Evolutionary conservation across 2,797 vertebrate species (phyloP), one percentile per base, ranked within the genome.

Genomic region (Thripadectes ignobilis): DNA sequence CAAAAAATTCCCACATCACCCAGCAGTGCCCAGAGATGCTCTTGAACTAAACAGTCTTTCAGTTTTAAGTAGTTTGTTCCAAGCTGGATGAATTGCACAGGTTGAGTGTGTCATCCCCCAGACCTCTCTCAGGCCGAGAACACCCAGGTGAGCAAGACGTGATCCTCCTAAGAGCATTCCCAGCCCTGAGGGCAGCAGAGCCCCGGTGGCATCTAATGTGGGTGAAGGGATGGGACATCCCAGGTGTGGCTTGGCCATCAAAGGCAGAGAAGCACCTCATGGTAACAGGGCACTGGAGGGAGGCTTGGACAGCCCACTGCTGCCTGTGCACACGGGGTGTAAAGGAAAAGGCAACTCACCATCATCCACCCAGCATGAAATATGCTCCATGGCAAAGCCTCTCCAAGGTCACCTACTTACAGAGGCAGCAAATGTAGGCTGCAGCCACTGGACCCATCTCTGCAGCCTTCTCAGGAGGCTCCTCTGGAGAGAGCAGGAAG

Each of bases 261-360:
- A 32, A 55, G 34, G 34, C 51, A 34, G 38, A 17, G 58, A 39
- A 67, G 22, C 7, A 27, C 45, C 71, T 27, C 7, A 1, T 4
- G 14, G 15, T 27, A 32, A 15, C 34, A 65, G 43, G 32, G 9
- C 49, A 51, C 16, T 0, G 2, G 16, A 14, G 24, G 6, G 34
- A 36, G 11, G 8, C 36, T 74, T 51, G 62, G 72, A 7, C 46
- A 54, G 27, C 27, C 22, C 0, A 0, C n/a, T 4, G 4, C 10
- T 66, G 57, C 63, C 38, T 57, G 29, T 15, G 38, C 0, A 0
- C 65, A 38, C 5, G 21, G 41, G 8, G 3, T 46, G 38, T 46
- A 39, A 74, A 39, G 48, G n/a, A 67, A 78, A 74, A 52, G 45
- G 29, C 48, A 67, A 39, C 11, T n/a, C 16, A 2, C 49, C 36